These are phyloP conservation scores for Mungos mungo DNA, from an alignment of 2,113 vertebrate species.

Conservation along the genomic window DNA sequence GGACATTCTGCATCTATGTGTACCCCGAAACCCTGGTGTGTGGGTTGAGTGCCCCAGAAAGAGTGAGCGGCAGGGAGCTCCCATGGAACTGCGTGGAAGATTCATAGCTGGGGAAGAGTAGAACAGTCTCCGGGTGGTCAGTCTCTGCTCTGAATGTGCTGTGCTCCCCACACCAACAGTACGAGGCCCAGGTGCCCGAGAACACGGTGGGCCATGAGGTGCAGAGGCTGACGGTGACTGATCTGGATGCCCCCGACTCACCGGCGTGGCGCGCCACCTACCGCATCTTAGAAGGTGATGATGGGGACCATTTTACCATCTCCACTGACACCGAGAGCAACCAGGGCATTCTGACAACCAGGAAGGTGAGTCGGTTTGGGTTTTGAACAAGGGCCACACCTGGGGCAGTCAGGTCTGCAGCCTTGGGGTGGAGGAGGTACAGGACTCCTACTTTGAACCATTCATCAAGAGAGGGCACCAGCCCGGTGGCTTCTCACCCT, in stretches of 20 bases:
- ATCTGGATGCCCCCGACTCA: constrained; percentile 85
- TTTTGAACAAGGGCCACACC: neutral
- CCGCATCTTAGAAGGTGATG: constrained; percentile 87
- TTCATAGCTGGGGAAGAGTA: neutral
- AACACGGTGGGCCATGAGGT: constrained; percentile 82
- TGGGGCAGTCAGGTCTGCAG: neutral
- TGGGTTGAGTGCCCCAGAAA: neutral
- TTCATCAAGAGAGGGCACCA: neutral
- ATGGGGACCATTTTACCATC: constrained; percentile 83
- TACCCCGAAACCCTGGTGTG: neutral
- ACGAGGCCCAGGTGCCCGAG: constrained; percentile 83
- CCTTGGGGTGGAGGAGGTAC: neutral
- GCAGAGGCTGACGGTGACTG: constrained; percentile 83
- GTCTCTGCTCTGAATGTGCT: neutral
- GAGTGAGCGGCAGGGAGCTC: neutral
- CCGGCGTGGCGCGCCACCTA: constrained; percentile 89
- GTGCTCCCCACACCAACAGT: constrained; percentile 79
- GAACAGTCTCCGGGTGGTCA: fast-evolving
- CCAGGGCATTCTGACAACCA: constrained; percentile 89
- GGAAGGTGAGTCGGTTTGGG: constrained; percentile 84
- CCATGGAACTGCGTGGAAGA: neutral
- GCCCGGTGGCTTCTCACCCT: neutral
- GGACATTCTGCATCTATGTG: neutral
- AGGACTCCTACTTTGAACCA: neutral
- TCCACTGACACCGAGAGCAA: constrained; percentile 85